A percentile compares a stretch with the other conserved stretches of the same genome.
phyloP scores from a whole-genome alignment of 2,797 vertebrate species.

The Lepilemur septentrionalis region DNA sequence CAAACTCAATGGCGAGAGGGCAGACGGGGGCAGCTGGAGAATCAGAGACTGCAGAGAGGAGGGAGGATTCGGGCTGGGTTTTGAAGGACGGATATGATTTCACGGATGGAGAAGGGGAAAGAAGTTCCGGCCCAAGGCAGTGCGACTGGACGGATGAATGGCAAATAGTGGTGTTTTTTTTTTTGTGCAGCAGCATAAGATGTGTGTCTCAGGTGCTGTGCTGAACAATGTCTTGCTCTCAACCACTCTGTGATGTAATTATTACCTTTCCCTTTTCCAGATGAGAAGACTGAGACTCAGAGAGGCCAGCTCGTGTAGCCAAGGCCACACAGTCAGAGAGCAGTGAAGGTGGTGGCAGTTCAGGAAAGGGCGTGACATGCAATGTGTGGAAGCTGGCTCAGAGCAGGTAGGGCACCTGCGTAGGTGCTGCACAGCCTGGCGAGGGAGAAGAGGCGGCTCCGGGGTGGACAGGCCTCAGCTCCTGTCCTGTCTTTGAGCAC shows the following conservation, averaged over 20 bases:
- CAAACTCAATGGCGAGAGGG: background rate
- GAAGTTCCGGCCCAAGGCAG: rapidly evolving
- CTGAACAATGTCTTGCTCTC: too few relatives aligned
- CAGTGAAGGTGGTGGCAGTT: background rate
- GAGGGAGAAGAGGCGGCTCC: background rate
- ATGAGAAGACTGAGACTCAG: background rate
- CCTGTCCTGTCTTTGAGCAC: background rate
- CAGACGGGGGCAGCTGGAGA: background rate
- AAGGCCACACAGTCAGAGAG: background rate
- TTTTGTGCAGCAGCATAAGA: background rate
- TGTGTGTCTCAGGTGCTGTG: background rate
- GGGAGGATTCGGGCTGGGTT: background rate
- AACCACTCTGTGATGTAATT: background rate
- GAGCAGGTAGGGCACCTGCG: background rate
- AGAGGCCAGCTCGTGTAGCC: background rate
- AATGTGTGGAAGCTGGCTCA: background rate
- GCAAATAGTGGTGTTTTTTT: background rate
- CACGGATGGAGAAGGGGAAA: background rate
- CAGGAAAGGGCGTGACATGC: background rate
- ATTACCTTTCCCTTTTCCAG: background rate
- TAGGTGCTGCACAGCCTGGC: background rate
- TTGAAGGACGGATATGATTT: background rate
- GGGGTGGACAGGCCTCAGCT: background rate
- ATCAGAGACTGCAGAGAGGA: background rate
- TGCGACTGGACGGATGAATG: background rate